Evolutionary conservation across 2,888 invertebrate genomes (phyloP).

Genomic region (Sminthurinus aureus): DNA sequence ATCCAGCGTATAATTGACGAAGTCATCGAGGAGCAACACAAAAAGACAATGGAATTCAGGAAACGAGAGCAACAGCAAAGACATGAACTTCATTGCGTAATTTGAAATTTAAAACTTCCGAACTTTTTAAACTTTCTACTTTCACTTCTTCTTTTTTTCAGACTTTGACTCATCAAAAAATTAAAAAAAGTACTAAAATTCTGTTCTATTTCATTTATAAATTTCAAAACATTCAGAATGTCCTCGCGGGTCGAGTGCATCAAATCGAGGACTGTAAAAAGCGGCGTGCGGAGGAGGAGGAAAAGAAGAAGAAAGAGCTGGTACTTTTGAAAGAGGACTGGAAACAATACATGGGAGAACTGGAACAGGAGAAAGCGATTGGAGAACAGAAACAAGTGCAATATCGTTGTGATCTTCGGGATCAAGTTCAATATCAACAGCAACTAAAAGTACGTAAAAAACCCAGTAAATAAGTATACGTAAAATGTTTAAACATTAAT

Average conservation of each 20-base stretch:
- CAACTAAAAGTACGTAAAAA: constrained; percentile 44
- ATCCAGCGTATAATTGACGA: constrained; percentile 55
- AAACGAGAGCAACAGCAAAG: constrained; percentile 53
- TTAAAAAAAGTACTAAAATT: background rate
- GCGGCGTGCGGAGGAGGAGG: constrained; percentile 52
- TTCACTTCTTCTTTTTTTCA: too few relatives aligned
- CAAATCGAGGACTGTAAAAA: constrained; percentile 53
- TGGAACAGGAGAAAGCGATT: constrained; percentile 50
- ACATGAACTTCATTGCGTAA: constrained; percentile 45
- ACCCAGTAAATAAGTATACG: too few relatives aligned
- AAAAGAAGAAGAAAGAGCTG: constrained; percentile 52
- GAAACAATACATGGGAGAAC: constrained; percentile 49
- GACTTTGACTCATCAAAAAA: too few relatives aligned
- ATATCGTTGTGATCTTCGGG: constrained; percentile 50
- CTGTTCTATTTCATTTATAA: background rate
- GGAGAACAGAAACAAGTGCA: constrained; percentile 38
- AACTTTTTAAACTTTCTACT: background rate
- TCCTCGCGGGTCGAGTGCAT: constrained; percentile 52
- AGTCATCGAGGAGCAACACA: constrained; percentile 57
- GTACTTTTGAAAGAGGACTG: constrained; percentile 57
- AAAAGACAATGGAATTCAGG: constrained; percentile 49
- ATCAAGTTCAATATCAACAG: constrained; percentile 49
- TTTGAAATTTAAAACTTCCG: background rate
- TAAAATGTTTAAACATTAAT: too few relatives aligned
- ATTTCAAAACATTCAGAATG: constrained; percentile 41